Percentiles rank a stretch among this genome's conserved stretches.
These are phyloP conservation scores for Clinocottus analis DNA, from an alignment of 2,113 vertebrate species.

Conservation along the genomic window DNA sequence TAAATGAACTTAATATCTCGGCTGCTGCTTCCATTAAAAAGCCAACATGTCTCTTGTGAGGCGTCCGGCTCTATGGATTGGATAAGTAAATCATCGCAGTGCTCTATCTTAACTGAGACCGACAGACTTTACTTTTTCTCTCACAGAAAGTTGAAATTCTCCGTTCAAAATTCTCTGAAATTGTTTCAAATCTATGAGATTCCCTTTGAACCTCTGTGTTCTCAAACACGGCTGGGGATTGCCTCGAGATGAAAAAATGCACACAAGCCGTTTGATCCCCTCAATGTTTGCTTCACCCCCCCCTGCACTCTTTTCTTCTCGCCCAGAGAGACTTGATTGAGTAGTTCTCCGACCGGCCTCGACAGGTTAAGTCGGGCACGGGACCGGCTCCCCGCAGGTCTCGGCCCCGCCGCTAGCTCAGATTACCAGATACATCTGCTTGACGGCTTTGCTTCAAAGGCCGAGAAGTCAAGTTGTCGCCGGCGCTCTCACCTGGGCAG, in stretches of 20 bases:
- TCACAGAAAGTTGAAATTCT: not conserved
- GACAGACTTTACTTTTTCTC: not conserved
- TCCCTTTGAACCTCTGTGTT: not conserved
- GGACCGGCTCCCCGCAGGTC: slow-evolving; percentile 51
- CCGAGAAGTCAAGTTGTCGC: slow-evolving; percentile 56
- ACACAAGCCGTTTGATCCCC: slow-evolving; percentile 16
- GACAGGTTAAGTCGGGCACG: slow-evolving; percentile 68
- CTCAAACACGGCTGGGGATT: slow-evolving; percentile 6
- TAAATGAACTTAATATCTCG: not conserved
- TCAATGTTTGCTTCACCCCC: slow-evolving; percentile 55
- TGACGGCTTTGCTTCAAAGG: slow-evolving; percentile 53
- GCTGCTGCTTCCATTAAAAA: not conserved
- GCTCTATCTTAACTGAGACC: not conserved
- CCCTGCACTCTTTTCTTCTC: slow-evolving; percentile 27
- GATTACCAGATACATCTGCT: slow-evolving; percentile 71
- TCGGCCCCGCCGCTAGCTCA: slow-evolving; percentile 46
- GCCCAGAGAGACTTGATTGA: slow-evolving; percentile 63
- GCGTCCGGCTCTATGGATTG: not conserved
- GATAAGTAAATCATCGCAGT: not conserved
- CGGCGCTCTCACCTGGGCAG: slow-evolving; percentile 9
- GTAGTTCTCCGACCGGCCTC: slow-evolving; percentile 51
- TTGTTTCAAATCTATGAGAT: not conserved
- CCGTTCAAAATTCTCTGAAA: not conserved
- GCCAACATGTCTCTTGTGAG: not conserved
- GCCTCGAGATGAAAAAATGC: slow-evolving; percentile 34